Base-by-base conservation (phyloP, 1,140 invertebrate species). In the Papilio dardanus region DNA sequence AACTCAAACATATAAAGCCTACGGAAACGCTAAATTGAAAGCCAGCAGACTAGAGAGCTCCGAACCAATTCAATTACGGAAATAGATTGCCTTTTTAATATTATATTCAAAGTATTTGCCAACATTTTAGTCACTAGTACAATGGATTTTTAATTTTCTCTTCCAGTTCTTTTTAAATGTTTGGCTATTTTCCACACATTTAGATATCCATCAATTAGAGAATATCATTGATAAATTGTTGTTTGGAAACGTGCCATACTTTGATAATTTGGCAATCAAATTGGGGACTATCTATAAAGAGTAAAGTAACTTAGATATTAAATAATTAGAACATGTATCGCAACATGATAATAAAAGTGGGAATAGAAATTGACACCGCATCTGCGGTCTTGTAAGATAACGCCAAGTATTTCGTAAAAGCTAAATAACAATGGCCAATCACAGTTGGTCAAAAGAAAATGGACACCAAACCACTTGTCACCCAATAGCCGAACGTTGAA, bases 281-380 rank as follows among this genome's bases (percentile, higher is more conserved):
- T 35, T 37, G 35, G 35, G 12, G 7, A 37, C 35, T 37, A 37
- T 10, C 12, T 2, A n/a, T 31, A 4, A 6, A 8, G 3, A 62
- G 21, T 62, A 28, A 62, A 21, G 3, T 46, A 46, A 46, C 42
- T n/a, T 46, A 46, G 42, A 6, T n/a, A 46, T 46, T 46, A n/a
- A 46, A 46, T 6, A 46, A 46, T 54, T 24, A 54, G 7, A 24
- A 7, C 24, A 46, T 7, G 16, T 4, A 58, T 16, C 54, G 8
- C 21, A 10, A 58, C 8, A 58, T 12, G 54, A 21, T 21, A 21
- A 62, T 76, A n/a, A n/a, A n/a, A n/a, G 87, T 85, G 76, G 79
- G 84, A 84, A 85, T 83, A 78, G 76, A 84, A 87, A 74, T 74
- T 71, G 81, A 82, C 66, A 82, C 83, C 78, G 74, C 65, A 31